Conservation (phyloP, 2,113 vertebrate species). For the Pantherophis guttatus region DNA sequence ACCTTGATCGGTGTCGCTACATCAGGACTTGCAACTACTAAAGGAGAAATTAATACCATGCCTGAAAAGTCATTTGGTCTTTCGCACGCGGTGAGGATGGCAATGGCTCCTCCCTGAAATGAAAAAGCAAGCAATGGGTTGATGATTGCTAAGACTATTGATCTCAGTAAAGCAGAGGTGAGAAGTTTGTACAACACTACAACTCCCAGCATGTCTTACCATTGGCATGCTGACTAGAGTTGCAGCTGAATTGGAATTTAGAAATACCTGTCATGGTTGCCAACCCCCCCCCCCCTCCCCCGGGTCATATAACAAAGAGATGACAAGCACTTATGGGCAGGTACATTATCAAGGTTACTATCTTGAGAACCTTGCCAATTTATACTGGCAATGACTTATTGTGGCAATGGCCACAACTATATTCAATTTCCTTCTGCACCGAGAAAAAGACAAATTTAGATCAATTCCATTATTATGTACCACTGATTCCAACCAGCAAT, state of each 20-base stretch:
- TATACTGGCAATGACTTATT: neutral
- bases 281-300: neutral
- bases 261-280: neutral
- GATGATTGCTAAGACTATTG: neutral
- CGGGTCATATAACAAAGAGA: neutral
- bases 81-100: constrained; percentile 86
- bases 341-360: neutral
- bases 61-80: constrained; percentile 82
- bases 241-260: neutral
- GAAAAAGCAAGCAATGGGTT: constrained; percentile 41
- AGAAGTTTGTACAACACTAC: neutral
- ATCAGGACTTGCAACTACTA: constrained; percentile 89
- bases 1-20: constrained; percentile 94
- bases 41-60: constrained; percentile 86
- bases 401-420: neutral
- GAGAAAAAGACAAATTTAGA: neutral
- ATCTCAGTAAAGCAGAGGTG: neutral
- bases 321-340: neutral
- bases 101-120: constrained; percentile 89
- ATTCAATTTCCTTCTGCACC: neutral
- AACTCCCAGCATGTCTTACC: neutral
- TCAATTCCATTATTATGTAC: neutral
- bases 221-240: neutral
- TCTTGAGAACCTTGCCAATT: neutral
- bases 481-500: neutral